These are phyloP conservation scores for Eledona agricola DNA, from an alignment of 2,888 invertebrate species.

Conservation along the genomic window DNA sequence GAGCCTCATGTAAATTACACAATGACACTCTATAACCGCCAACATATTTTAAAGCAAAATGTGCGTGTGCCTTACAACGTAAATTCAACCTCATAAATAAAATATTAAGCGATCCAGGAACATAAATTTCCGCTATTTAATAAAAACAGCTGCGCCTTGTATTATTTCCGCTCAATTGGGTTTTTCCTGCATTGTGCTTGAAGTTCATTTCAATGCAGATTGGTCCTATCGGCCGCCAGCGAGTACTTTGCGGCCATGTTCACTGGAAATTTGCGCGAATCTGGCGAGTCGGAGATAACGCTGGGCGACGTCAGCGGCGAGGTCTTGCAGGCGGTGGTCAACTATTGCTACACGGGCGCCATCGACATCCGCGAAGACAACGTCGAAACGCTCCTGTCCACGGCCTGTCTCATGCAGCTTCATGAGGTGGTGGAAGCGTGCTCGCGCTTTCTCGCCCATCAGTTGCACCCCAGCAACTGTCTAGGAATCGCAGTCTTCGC, in stretches of 20 bases:
- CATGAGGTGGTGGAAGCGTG: conserved; percentile 88
- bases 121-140: too few species aligned
- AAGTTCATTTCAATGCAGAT: too few species aligned
- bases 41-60: too few species aligned
- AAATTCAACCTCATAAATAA: too few species aligned
- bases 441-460: conserved; percentile 87
- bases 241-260: conserved; percentile 98
- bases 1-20: too few species aligned
- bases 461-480: conserved; percentile 93
- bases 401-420: conserved; percentile 88
- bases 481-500: conserved; percentile 93
- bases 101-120: too few species aligned
- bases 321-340: conserved; percentile 83
- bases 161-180: too few species aligned
- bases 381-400: conserved; percentile 86
- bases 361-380: conserved; percentile 88
- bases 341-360: conserved; percentile 91
- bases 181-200: too few species aligned
- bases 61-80: too few species aligned
- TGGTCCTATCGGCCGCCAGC: conserved; percentile 90
- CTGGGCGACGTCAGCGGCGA: conserved; percentile 87
- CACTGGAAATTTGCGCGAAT: conserved; percentile 85
- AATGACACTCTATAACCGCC: too few species aligned
- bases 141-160: too few species aligned
- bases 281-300: conserved; percentile 83